These are phyloP conservation scores for Globodera rostochiensis DNA, from an alignment of 1,140 invertebrate species.

Conservation along the genomic window DNA sequence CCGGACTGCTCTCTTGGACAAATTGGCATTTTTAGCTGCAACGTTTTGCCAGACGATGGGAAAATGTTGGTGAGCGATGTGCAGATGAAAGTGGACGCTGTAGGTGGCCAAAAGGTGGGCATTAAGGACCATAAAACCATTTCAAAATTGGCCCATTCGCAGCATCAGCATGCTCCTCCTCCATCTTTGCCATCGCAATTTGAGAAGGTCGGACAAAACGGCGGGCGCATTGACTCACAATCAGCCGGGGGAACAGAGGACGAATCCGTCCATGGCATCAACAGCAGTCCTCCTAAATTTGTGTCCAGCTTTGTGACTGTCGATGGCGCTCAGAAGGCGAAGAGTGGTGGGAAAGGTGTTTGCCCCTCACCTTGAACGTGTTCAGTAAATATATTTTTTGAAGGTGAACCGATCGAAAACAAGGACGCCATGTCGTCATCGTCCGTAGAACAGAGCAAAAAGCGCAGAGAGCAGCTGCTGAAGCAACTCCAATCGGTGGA, in stretches of 20 bases:
- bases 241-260: not conserved
- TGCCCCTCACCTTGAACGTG: not conserved
- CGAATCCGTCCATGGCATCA: not conserved
- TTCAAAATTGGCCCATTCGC: too few species aligned
- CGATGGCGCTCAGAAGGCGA: not conserved
- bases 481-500: constrained; percentile 17
- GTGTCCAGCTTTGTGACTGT: not conserved
- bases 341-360: not conserved
- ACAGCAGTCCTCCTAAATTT: not conserved
- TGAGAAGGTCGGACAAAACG: not conserved
- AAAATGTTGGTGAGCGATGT: too few species aligned
- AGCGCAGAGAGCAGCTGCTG: constrained; percentile 19
- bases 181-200: too few species aligned
- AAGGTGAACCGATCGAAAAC: not conserved
- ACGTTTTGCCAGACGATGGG: too few species aligned
- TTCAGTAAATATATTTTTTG: not conserved
- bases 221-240: not conserved
- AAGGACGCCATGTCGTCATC: not conserved
- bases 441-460: not conserved
- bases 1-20: too few species aligned
- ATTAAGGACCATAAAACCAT: not conserved
- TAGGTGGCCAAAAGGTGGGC: not conserved
- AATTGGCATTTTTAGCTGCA: too few species aligned
- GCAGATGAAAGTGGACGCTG: not conserved
- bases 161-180: too few species aligned